Conservation (phyloP, 2,113 vertebrate species). For the Phylloscopus trochilus region DNA sequence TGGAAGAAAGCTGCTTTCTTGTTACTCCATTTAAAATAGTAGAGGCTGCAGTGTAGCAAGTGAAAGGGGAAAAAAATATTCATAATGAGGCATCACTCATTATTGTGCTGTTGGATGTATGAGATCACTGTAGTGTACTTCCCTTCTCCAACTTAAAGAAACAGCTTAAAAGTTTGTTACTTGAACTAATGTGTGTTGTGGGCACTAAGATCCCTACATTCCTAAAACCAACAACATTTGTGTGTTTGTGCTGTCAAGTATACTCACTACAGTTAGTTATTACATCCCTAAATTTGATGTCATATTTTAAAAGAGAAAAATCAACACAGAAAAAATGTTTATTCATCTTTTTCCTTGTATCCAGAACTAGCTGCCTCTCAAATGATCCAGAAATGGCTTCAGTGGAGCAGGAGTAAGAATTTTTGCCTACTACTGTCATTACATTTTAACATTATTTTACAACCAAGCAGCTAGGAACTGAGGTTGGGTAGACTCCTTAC, state of each 20-base stretch:
- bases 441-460: slow-evolving; percentile 14
- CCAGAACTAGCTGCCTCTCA: slow-evolving; percentile 82
- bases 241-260: neutral
- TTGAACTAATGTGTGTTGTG: neutral
- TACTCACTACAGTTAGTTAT: neutral
- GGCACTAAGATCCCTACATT: neutral
- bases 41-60: neutral
- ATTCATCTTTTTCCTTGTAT: slow-evolving; percentile 59
- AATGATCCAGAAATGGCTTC: slow-evolving; percentile 79
- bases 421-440: slow-evolving; percentile 24
- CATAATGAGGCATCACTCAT: neutral
- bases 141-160: neutral
- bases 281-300: neutral
- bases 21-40: neutral
- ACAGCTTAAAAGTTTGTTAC: neutral
- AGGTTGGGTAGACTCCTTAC: slow-evolving; percentile 63
- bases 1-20: neutral
- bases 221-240: neutral
- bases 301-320: neutral
- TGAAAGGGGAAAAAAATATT: slow-evolving; percentile 21
- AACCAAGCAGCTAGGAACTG: neutral
- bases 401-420: slow-evolving; percentile 79
- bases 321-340: slow-evolving; percentile 34
- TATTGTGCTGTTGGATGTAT: neutral
- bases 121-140: slow-evolving; percentile 20